Evolutionary conservation across 2,888 invertebrate genomes (phyloP), one percentile per base, ranked within the genome.

Genomic region (Orthosia incerta): DNA sequence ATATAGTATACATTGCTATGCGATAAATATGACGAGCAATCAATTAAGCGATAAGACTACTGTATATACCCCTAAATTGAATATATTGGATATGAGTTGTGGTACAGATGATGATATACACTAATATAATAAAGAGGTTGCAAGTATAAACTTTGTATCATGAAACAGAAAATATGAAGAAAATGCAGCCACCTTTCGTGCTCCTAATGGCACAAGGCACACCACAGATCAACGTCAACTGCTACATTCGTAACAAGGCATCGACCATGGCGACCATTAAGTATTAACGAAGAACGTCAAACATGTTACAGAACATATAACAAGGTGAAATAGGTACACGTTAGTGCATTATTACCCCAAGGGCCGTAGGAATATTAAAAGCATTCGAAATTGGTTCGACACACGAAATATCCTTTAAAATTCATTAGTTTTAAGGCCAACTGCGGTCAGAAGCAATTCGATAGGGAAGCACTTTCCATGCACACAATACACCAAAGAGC

Each of bases 401-500:
- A 20, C 57, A 59, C 62, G 46, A 48, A 23, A 3, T 18, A 51
- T 48, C 46, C 16, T 77, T 53, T 62, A 66, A 65, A 71, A 60
- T 76, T 70, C 20, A 70, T 60, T 26, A 46, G 39, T 56, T 59
- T 20, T 1, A 26, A 50, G n/a, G 65, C 50, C 26, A 69, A 9
- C 18, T 59, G n/a, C 50, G 55, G 50, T 31, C 23, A 46, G 55
- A 31, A 59, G 31, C 20, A 31, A 45, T 51, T 56, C 45, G 45
- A 63, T 53, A 46, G 26, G 3, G 46, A 66, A 71, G n/a, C 16
- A 63, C 20, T 62, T 56, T 46, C 15, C n/a, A 55, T 57, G 12
- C 13, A 61, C 45, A 63, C 57, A 75, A 74, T 71, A 78, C 60
- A 60, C 64, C 72, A 53, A 63, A 61, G 45, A 65, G 51, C 61